phyloP scores from a whole-genome alignment of 2,888 invertebrate genomes.

The Leptogaster cylindrica region DNA sequence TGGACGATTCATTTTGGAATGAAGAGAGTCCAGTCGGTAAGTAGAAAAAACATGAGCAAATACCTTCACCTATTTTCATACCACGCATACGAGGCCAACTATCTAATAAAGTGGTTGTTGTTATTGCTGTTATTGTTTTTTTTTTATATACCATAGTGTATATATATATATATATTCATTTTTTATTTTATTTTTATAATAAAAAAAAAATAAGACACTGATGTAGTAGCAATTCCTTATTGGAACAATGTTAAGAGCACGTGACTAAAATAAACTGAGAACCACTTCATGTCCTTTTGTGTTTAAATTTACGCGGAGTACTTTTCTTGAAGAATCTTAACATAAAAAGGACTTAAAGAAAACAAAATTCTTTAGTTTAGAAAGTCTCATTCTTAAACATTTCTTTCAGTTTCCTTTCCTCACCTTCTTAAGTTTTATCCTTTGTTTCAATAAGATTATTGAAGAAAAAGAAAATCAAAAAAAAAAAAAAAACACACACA shows the following conservation, averaged over 20 bases:
- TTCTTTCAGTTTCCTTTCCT: background rate
- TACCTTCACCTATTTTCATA: slow-evolving; percentile 34
- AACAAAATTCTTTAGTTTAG: slow-evolving; percentile 21
- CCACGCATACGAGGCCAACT: slow-evolving; percentile 20
- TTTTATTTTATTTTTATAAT: too few relatives aligned
- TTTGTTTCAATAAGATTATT: slow-evolving; percentile 39
- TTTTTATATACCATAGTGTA: slow-evolving; percentile 6
- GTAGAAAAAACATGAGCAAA: slow-evolving; percentile 59
- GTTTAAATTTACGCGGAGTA: slow-evolving; percentile 29
- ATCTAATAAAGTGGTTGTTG: slow-evolving; percentile 10
- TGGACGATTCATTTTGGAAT: slow-evolving; percentile 93
- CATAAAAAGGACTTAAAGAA: slow-evolving; percentile 23
- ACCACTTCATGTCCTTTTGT: slow-evolving; percentile 45
- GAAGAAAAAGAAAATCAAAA: slow-evolving; percentile 1
- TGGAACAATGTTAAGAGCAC: slow-evolving; percentile 44
- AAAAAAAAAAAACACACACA: too few relatives aligned
- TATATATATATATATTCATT: too few relatives aligned
- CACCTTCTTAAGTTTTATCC: slow-evolving; percentile 10
- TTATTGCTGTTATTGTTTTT: slow-evolving; percentile 22
- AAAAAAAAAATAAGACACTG: slow-evolving; percentile 20
- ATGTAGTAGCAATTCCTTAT: slow-evolving; percentile 34
- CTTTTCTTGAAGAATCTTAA: slow-evolving; percentile 17
- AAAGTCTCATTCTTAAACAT: slow-evolving; percentile 34
- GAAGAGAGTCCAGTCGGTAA: slow-evolving; percentile 90
- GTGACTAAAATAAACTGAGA: slow-evolving; percentile 45